Conservation (phyloP, 2,888 invertebrate genomes). For the Philopedon plagiatum region DNA sequence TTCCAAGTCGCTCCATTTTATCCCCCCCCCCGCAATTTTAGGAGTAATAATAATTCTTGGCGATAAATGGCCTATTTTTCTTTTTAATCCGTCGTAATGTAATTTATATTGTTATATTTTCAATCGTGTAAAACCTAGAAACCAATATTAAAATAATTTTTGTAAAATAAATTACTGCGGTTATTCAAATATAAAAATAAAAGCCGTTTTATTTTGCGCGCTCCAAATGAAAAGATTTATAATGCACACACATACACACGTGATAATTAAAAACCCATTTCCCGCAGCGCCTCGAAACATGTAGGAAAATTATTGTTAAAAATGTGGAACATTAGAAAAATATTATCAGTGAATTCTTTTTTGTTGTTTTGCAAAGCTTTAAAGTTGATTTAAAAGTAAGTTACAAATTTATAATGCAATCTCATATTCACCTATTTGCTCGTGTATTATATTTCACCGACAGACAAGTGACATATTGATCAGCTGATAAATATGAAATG, state of each 20-base stretch:
- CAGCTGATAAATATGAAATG: too few species aligned
- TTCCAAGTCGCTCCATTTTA: too few species aligned
- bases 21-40: too few species aligned
- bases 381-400: neutral
- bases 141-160: neutral
- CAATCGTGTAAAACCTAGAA: too few species aligned
- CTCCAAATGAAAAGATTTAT: neutral
- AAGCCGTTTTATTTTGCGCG: neutral
- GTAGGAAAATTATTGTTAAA: slow-evolving; percentile 9
- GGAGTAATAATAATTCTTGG: too few species aligned
- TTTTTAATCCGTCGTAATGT: too few species aligned
- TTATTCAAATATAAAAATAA: neutral
- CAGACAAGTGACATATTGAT: too few species aligned
- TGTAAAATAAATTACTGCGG: neutral
- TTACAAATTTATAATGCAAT: too few species aligned
- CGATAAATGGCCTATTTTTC: too few species aligned
- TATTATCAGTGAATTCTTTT: neutral
- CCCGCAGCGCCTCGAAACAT: slow-evolving; percentile 4
- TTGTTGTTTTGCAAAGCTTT: neutral
- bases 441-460: too few species aligned
- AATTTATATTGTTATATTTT: too few species aligned
- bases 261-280: slow-evolving; percentile 4
- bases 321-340: slow-evolving; percentile 13
- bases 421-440: too few species aligned
- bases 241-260: neutral